Percentiles rank a stretch among this genome's conserved stretches.
Evolutionary conservation across 1,140 invertebrate species (phyloP).

Genomic region (Drosophila kanapiae): DNA sequence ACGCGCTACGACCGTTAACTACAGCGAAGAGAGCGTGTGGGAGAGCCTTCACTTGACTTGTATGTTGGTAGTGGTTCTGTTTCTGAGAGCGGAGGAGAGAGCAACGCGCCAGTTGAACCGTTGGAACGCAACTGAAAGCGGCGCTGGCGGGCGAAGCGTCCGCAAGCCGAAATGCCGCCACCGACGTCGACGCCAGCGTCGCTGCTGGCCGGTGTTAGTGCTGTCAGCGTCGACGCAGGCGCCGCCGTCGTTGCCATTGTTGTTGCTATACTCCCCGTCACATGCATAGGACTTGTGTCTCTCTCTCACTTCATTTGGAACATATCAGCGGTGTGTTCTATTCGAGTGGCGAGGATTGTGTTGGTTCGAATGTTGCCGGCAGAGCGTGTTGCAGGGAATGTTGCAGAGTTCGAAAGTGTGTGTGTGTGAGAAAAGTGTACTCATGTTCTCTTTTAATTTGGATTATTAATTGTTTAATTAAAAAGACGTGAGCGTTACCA

Average conservation of each 20-base stretch:
- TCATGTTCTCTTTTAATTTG: neutral
- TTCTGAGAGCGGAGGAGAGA: neutral
- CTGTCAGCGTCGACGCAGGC: constrained; percentile 14
- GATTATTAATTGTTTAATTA: neutral
- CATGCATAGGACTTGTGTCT: neutral
- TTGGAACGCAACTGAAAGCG: constrained; percentile 49
- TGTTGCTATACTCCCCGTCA: neutral
- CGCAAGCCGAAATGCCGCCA: constrained; percentile 33
- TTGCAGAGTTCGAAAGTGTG: neutral
- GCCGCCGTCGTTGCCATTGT: constrained; percentile 4
- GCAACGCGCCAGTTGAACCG: constrained; percentile 29
- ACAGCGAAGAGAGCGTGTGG: constrained; percentile 29
- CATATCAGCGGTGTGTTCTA: neutral
- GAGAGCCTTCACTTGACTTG: neutral
- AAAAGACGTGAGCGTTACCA: too few relatives aligned
- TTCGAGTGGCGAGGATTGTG: neutral
- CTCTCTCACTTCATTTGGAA: neutral
- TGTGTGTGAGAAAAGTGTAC: neutral
- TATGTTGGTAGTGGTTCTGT: neutral
- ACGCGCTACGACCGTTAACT: constrained; percentile 36
- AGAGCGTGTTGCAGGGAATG: constrained; percentile 4
- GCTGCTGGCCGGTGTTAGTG: constrained; percentile 5
- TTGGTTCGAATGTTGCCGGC: constrained; percentile 16
- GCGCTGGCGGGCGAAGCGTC: constrained; percentile 10
- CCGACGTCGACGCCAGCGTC: neutral